Conservation (phyloP, 2,113 vertebrate species). For the Pogona vitticeps region DNA sequence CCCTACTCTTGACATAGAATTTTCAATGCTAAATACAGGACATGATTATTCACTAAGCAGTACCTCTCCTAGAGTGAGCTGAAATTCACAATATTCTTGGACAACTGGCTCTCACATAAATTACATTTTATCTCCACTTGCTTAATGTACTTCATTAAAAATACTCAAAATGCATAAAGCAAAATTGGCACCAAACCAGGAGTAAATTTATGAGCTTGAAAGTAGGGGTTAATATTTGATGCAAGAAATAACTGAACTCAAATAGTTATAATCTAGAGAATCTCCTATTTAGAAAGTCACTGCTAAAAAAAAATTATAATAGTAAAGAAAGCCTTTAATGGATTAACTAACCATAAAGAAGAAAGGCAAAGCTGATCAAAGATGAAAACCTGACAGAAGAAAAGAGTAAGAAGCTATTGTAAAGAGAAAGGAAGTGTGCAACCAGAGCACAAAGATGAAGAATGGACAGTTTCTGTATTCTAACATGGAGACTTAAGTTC, state of each 20-base stretch:
- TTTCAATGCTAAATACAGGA: not conserved
- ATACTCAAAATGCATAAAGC: not conserved
- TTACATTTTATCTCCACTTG: not conserved
- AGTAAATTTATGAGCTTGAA: slow-evolving; percentile 27
- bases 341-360: not conserved
- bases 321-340: slow-evolving; percentile 21
- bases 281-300: not conserved
- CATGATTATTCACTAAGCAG: not conserved
- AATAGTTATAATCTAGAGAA: slow-evolving; percentile 15
- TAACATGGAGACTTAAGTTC: not conserved
- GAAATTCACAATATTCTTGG: not conserved
- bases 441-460: not conserved
- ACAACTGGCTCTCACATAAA: not conserved
- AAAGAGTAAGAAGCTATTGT: slow-evolving; percentile 13
- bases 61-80: not conserved
- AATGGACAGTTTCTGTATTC: not conserved
- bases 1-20: not conserved
- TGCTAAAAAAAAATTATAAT: slow-evolving; percentile 13
- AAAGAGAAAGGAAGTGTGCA: slow-evolving; percentile 13
- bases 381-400: not conserved
- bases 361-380: not conserved
- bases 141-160: not conserved
- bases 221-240: not conserved
- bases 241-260: not conserved
- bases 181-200: not conserved